Base-by-base conservation (phyloP, 2,888 invertebrate species). In the Tricholauxania praeusta region DNA sequence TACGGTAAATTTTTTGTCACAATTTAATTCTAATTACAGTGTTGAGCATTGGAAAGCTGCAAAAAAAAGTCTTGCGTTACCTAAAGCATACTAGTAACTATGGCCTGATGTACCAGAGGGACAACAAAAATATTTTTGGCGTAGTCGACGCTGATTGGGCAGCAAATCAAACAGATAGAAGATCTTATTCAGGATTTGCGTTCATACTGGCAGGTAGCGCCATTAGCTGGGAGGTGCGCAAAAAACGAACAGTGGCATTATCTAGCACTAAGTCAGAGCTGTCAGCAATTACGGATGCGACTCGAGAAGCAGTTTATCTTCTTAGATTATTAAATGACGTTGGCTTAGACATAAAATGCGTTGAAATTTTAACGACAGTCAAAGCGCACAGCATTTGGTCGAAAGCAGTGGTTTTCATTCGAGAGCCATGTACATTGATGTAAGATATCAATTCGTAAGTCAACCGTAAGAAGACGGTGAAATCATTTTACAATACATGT, bases 91-190 rank as follows among this genome's bases (percentile, higher is more conserved):
- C 77, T n/a, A 63, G 39, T 12, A 28, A 74, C 7, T 49, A 73
- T 57, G 75, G 77, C 3, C 39, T 79, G 12, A 10, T 73, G 12
- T 77, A 59, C 62, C 22, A 19, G 12, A 72, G 74, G 73, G 68
- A 39, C 12, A 48, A 59, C 19, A 47, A 49, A 17, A 19, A 74
- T 6, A 55, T 74, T 0, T 71, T 72, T 15, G 76, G 75, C 4
- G 75, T 77, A 3, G 74, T 67, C 1, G 77, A 78, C 32, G 79
- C 78, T 4, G 78, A 78, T 22, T 79, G 78, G 78, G 79, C 75
- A 6, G 72, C 49, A 39, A 72, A 76, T 7, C 3, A 72, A 1
- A 55, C 49, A 2, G 75, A 79, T n/a, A 57, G 79, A 10, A 64
- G 72, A 22, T 80, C 77, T 2, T 79, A 77, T 22, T 72, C 76